These are phyloP conservation scores for Desmophyllum pertusum DNA, from an alignment of 92 coral and sea anemone species.

Conservation along the genomic window DNA sequence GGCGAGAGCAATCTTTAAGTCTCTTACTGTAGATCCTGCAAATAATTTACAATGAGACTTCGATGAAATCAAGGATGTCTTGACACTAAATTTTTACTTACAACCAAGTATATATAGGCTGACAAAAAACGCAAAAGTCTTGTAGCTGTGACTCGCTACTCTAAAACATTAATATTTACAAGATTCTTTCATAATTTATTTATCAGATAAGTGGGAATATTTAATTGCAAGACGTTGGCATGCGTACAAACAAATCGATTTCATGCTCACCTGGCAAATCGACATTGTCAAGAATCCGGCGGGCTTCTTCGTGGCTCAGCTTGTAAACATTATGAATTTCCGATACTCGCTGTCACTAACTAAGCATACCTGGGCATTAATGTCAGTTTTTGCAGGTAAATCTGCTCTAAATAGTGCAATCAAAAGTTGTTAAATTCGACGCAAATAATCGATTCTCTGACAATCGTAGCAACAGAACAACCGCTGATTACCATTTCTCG, in stretches of 20 bases:
- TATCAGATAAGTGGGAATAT: background rate
- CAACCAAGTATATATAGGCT: background rate
- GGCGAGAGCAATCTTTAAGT: conserved; percentile 59
- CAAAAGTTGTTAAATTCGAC: background rate
- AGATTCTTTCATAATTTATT: background rate
- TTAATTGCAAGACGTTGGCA: background rate
- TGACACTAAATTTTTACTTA: background rate
- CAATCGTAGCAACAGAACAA: conserved; percentile 39
- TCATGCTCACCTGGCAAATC: conserved; percentile 71
- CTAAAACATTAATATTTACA: background rate
- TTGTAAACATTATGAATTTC: conserved; percentile 24
- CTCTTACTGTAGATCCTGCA: conserved; percentile 60
- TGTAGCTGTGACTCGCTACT: background rate
- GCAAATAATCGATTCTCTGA: background rate
- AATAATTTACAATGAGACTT: background rate
- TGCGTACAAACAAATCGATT: background rate
- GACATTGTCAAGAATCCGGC: conserved; percentile 55
- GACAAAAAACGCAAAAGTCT: background rate
- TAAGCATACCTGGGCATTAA: background rate
- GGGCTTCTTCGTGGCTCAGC: conserved; percentile 68
- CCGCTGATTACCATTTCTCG: conserved; percentile 13
- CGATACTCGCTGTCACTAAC: background rate
- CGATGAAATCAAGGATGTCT: background rate
- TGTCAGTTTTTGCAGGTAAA: background rate
- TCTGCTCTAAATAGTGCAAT: background rate